Conservation (phyloP, 2,797 vertebrate genomes). For the Arnoldichthys spilopterus region DNA sequence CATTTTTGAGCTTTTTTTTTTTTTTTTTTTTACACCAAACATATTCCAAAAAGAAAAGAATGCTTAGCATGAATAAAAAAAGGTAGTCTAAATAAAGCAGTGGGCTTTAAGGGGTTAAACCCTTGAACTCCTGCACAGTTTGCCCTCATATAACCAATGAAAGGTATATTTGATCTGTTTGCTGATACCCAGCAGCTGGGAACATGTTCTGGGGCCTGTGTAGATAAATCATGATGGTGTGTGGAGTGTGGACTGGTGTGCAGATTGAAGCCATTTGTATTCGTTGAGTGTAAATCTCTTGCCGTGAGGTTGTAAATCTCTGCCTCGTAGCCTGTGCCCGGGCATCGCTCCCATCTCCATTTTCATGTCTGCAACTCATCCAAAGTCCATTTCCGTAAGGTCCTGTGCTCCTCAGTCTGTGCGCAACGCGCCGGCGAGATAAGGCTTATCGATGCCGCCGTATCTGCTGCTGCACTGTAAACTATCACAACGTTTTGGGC, state of each 20-base stretch:
- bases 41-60: not conserved
- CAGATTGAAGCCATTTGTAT: slow-evolving; percentile 41
- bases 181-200: slow-evolving; percentile 17
- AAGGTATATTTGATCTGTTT: slow-evolving; percentile 13
- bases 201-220: slow-evolving; percentile 1
- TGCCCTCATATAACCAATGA: not conserved
- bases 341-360: not conserved
- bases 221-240: slow-evolving; percentile 30
- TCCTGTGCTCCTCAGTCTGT: not conserved
- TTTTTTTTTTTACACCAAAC: not conserved
- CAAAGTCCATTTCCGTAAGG: slow-evolving; percentile 25
- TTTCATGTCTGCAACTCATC: not conserved
- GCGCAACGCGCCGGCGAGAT: slow-evolving; percentile 3
- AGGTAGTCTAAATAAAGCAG: not conserved
- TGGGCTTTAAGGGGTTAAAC: not conserved
- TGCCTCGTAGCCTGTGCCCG: slow-evolving; percentile 2
- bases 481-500: slow-evolving; percentile 3
- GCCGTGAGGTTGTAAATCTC: slow-evolving; percentile 22
- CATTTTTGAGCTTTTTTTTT: not conserved
- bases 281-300: slow-evolving; percentile 33
- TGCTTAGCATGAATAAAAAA: not conserved
- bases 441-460: slow-evolving; percentile 17
- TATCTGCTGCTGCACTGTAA: slow-evolving; percentile 18
- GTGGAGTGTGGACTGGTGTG: slow-evolving; percentile 18
- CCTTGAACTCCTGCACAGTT: not conserved